Evolutionary conservation across 2,888 invertebrate genomes (phyloP), one percentile per base, ranked within the genome.

Genomic region (Kuschelorhynchus macadamiae): DNA sequence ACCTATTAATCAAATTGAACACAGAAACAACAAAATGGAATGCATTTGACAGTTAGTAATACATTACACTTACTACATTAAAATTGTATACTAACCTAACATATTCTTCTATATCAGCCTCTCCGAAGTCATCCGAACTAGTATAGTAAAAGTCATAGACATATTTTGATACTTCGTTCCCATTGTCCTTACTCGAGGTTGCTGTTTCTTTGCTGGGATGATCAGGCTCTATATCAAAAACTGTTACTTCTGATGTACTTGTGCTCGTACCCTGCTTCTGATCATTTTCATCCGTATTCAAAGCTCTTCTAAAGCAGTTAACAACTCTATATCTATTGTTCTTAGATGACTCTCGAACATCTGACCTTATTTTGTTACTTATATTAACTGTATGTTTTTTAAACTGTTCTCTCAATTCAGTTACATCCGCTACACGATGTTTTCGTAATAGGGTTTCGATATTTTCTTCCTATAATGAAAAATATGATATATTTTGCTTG

Each of bases 91-190:
- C 71, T 72, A 73, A 82, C 82, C 81, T 82, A 67, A 85, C 74
- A 56, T 83, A 76, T 64, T 85, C 81, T 44, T 85, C 85, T 50
- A 84, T 77, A 57, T 80, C 76, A 71, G 84, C 77, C 67, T 85
- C 83, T 33, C 83, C 82, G 44, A 85, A 73, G 70, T 87, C 84
- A 71, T 85, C 84, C 16, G 85, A 84, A 71, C 84, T 84, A 72
- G 87, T 87, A 75, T 88, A 87, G 81, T 90, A 90, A 21, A 90
- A 83, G 81, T 90, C 90, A 72, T 89, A 90, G 5, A 90, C 90
- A 79, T 86, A 90, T 55, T 78, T 76, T 12, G 71, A 61, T 25
- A 7, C 3, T 5, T 55, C 55, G 1, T n/a, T 8, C 0, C 36
- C 67, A 8, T 41, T 46, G 60, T 75, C 69, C 47, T 72, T 73